Percentiles rank a stretch among this genome's conserved stretches.
Evolutionary conservation across 2,113 vertebrate genomes (phyloP).

Genomic region (Scartelaos histophorus): DNA sequence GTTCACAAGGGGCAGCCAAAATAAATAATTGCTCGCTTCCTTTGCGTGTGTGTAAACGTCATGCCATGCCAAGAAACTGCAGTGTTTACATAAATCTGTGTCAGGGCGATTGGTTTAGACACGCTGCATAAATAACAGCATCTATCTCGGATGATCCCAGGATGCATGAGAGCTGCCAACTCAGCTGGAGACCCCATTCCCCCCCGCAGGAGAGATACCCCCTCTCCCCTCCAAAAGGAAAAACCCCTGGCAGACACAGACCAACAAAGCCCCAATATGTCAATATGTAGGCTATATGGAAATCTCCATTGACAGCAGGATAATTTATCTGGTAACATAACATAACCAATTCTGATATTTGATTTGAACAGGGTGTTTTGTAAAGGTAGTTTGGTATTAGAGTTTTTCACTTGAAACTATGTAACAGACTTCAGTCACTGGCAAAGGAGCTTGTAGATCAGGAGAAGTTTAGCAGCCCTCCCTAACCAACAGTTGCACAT

Average conservation of each 20-base stretch:
- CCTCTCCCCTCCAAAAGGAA: constrained; percentile 8
- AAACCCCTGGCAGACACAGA: constrained; percentile 12
- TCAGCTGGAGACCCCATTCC: constrained; percentile 58
- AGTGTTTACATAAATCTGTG: constrained; percentile 66
- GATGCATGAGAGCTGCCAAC: constrained; percentile 52
- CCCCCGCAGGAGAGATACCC: constrained; percentile 34
- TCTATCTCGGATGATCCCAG: constrained; percentile 65
- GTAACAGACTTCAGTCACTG: constrained; percentile 2
- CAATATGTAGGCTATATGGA: constrained; percentile 22
- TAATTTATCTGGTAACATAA: constrained; percentile 8
- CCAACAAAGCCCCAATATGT: constrained; percentile 27
- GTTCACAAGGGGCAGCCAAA: constrained; percentile 30
- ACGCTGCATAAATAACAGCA: constrained; percentile 66
- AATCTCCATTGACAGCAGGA: constrained; percentile 18
- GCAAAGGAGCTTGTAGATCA: constrained; percentile 11
- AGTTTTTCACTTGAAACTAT: constrained; percentile 5
- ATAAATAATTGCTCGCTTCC: constrained; percentile 44
- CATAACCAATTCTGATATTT: constrained; percentile 5
- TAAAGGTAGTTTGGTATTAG: background rate
- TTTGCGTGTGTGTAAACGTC: constrained; percentile 38
- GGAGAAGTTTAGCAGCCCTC: background rate
- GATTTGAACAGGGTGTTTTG: background rate
- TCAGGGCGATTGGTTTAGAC: constrained; percentile 69
- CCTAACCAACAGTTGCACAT: constrained; percentile 1
- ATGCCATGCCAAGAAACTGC: constrained; percentile 57